Percentiles rank a stretch among this genome's conserved stretches.
Conservation (phyloP, 1,140 invertebrate species). For the Hyles vespertilio region DNA sequence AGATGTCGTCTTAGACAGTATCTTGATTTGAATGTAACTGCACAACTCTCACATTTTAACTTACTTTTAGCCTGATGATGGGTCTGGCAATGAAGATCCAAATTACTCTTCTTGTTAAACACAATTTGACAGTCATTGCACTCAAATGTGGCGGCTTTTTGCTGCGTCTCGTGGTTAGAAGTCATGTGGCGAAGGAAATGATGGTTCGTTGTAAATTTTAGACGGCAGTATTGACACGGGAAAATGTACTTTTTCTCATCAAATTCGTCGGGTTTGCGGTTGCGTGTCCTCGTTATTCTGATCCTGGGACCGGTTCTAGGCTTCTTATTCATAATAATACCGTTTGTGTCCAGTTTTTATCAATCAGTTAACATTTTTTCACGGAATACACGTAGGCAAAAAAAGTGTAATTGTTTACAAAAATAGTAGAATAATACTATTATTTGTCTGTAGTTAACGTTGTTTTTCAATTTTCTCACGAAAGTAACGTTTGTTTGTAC, state of each 20-base stretch:
- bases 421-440: background rate
- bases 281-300: slow-evolving; percentile 44
- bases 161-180: slow-evolving; percentile 54
- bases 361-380: background rate
- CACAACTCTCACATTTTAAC: slow-evolving; percentile 57
- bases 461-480: background rate
- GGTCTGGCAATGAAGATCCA: slow-evolving; percentile 58
- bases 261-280: slow-evolving; percentile 39
- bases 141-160: slow-evolving; percentile 51
- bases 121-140: slow-evolving; percentile 65
- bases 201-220: slow-evolving; percentile 64
- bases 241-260: slow-evolving; percentile 52
- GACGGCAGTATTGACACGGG: slow-evolving; percentile 61
- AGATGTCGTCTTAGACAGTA: slow-evolving; percentile 62
- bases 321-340: slow-evolving; percentile 56
- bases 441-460: background rate
- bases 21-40: slow-evolving; percentile 62
- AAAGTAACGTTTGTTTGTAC: background rate
- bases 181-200: slow-evolving; percentile 67
- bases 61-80: slow-evolving; percentile 58
- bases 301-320: slow-evolving; percentile 60
- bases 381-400: slow-evolving; percentile 36
- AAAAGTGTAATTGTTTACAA: background rate
- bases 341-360: too few relatives aligned
- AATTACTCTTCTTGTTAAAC: slow-evolving; percentile 53